Conservation (phyloP, 2,113 vertebrate species). For the Osmerus eperlanus region DNA sequence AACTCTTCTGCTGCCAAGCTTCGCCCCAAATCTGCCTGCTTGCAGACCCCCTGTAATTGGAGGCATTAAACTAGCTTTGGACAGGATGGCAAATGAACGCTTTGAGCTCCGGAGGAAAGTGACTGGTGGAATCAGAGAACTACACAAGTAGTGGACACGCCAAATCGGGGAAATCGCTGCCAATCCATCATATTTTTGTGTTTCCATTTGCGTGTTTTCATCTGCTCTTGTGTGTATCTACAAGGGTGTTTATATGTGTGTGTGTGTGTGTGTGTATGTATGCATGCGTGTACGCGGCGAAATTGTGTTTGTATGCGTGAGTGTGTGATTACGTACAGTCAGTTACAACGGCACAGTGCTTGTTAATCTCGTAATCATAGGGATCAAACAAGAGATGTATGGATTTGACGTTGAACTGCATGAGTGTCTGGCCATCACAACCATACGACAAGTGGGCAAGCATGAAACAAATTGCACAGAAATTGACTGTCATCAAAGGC, state of each 20-base stretch:
- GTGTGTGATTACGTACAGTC: constrained; percentile 35
- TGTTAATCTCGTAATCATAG: constrained; percentile 60
- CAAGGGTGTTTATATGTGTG: neutral
- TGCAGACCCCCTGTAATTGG: constrained; percentile 72
- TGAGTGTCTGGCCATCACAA: constrained; percentile 35
- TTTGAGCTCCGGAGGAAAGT: constrained; percentile 64
- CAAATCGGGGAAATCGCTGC: constrained; percentile 67
- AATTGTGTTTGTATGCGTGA: constrained; percentile 1
- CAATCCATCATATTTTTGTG: constrained; percentile 35
- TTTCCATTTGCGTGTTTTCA: constrained; percentile 15
- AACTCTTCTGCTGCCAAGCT: constrained; percentile 67
- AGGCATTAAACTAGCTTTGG: constrained; percentile 76
- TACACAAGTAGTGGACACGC: constrained; percentile 58
- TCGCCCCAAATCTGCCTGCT: constrained; percentile 69
- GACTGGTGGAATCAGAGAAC: constrained; percentile 63
- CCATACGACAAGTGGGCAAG: constrained; percentile 33
- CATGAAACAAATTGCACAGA: constrained; percentile 32
- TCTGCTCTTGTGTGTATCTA: neutral
- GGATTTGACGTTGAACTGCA: constrained; percentile 42
- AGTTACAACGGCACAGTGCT: constrained; percentile 20
- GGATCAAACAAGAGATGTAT: constrained; percentile 35
- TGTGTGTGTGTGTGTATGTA: neutral
- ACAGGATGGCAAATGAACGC: constrained; percentile 66
- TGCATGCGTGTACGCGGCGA: neutral
- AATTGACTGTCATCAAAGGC: constrained; percentile 40